Conservation (phyloP, 2,888 invertebrate species). For the Ceraclea dissimilis region DNA sequence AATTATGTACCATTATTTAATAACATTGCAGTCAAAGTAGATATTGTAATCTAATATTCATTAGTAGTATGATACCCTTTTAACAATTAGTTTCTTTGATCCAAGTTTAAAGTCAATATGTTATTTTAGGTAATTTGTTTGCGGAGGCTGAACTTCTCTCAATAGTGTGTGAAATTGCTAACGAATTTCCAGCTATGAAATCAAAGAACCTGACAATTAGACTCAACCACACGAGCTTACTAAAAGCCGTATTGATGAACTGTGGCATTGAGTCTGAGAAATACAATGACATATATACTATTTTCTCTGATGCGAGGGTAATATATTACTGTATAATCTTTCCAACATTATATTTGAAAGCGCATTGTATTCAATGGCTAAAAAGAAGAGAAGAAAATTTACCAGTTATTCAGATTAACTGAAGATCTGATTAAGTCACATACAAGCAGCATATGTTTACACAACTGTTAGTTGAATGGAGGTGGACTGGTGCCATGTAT, state of each 20-base stretch:
- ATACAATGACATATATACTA: conserved; percentile 45
- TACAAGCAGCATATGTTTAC: too few relatives aligned
- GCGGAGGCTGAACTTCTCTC: conserved; percentile 81
- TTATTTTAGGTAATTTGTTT: conserved; percentile 57
- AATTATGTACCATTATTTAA: too few relatives aligned
- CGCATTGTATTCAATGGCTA: too few relatives aligned
- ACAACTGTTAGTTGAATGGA: too few relatives aligned
- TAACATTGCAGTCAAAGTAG: too few relatives aligned
- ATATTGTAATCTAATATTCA: too few relatives aligned
- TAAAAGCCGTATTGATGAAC: conserved; percentile 68
- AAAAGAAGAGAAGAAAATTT: too few relatives aligned
- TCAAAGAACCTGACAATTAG: conserved; percentile 61
- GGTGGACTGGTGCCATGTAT: too few relatives aligned
- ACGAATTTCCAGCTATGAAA: conserved; percentile 56
- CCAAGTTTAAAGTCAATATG: background rate
- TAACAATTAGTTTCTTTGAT: too few relatives aligned
- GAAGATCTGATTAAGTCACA: too few relatives aligned
- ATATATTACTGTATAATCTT: conserved; percentile 7
- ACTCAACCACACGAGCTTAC: conserved; percentile 70
- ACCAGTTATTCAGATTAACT: too few relatives aligned
- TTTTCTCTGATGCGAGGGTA: conserved; percentile 44
- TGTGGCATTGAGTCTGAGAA: conserved; percentile 71
- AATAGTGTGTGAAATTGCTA: conserved; percentile 66
- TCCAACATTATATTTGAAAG: background rate
- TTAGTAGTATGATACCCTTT: too few relatives aligned